Base-by-base conservation (phyloP, 1,140 invertebrate genomes). In the Brachionus asplanchnoidis region DNA sequence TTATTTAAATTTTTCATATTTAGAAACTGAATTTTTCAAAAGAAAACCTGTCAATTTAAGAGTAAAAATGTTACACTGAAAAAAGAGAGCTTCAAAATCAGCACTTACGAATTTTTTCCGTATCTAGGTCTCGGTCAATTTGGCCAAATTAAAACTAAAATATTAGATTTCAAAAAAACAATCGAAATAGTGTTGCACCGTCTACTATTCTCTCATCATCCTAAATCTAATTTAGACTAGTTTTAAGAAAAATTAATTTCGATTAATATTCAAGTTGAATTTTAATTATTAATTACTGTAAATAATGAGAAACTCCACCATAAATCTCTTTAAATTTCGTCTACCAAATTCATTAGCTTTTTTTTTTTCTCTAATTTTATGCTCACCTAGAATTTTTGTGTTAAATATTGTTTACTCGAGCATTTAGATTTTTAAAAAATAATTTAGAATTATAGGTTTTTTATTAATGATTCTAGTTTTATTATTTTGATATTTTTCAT, bases 371-470 rank as follows among this genome's bases (percentile, higher is more conserved):
- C 36, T n/a, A 73, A 8, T 46, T 73, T 20, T 73, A 3, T 73
- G 17, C 53, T 42, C 32, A 73, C 40, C 36, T 40, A 40, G 32
- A 20, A 73, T 20, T 73, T 20, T 73, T 11, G 68, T 73, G 68
- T 73, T 73, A 73, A 73, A 73, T 4, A 7, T 73, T 73, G 68
- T 73, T 73, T 73, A 73, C 68, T 73, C 68, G 68, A 73, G 32
- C 68, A 73, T 73, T 73, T 73, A 68, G 32, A 68, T 68, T 68
- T 26, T 68, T 68, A 68, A 68, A 68, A 66, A 11, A n/a, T 36
- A 68, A 68, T 68, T 40, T 68, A 68, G 66, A 28, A 68, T 68
- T 68, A 68, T 68, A 40, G 66, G 26, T 32, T 68, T 68, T 68
- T 68, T 68, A 68, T 60, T 60, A 60, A 60, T 60, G 20, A 23